These are phyloP conservation scores for Aphelenchoides fujianensis DNA, from an alignment of 1,140 invertebrate species.

Conservation along the genomic window DNA sequence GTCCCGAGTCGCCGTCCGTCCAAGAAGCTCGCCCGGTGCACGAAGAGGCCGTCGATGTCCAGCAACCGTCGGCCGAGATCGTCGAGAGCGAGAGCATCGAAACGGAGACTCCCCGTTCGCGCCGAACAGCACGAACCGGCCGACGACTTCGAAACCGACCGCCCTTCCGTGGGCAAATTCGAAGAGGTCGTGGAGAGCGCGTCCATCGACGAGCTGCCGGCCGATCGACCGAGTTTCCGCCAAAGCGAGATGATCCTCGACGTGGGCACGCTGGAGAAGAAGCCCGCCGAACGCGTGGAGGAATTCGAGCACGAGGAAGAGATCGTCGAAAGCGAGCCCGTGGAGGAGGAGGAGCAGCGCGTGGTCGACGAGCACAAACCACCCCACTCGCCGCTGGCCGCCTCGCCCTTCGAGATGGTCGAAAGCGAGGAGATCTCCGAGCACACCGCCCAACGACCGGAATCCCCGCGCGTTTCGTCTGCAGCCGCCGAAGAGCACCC, in stretches of 20 bases:
- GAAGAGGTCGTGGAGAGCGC: neutral
- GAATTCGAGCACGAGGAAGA: neutral
- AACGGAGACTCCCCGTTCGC: too few relatives aligned
- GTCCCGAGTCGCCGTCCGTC: too few relatives aligned
- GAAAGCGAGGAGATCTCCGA: conserved; percentile 20
- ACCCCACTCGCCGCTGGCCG: too few relatives aligned
- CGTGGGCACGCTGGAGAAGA: neutral
- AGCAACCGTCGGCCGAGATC: neutral
- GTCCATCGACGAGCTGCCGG: neutral
- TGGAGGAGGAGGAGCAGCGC: neutral
- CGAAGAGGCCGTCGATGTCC: neutral
- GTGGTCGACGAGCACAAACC: neutral
- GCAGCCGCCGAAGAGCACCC: too few relatives aligned
- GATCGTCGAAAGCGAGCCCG: neutral
- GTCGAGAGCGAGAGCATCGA: too few relatives aligned
- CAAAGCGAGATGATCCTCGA: neutral
- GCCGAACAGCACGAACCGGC: neutral
- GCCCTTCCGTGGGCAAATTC: too few relatives aligned
- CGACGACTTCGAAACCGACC: neutral
- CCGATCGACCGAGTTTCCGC: neutral
- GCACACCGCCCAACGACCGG: too few relatives aligned
- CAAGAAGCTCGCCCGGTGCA: neutral
- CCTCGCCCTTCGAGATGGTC: neutral
- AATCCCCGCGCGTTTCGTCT: too few relatives aligned
- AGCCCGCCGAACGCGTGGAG: neutral